phyloP scores from a whole-genome alignment of 2,888 invertebrate genomes.

The Ferrisia virgata region DNA sequence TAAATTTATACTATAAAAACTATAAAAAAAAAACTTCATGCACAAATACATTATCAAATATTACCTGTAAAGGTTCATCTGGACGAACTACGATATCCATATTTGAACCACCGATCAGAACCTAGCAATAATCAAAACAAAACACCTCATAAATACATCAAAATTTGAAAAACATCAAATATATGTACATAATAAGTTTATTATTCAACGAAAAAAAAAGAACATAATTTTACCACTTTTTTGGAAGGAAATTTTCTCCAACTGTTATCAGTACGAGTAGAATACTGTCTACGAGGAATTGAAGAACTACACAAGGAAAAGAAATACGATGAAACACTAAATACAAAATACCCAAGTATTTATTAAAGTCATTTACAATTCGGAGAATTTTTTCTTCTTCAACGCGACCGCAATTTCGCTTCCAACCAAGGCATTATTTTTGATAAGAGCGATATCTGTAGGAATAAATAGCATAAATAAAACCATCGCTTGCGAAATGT shows the following conservation, averaged over 20 bases:
- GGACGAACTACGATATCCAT: constrained; percentile 69
- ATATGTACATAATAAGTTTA: not conserved
- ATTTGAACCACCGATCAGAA: constrained; percentile 74
- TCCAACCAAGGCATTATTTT: constrained; percentile 86
- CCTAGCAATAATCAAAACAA: constrained; percentile 52
- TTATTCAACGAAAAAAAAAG: not conserved
- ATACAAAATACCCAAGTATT: not conserved
- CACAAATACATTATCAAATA: constrained; percentile 50
- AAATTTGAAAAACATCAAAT: not conserved
- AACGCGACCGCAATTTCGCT: constrained; percentile 72
- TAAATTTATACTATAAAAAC: not conserved
- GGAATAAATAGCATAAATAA: not conserved
- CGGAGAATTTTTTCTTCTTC: constrained; percentile 46
- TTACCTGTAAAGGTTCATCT: constrained; percentile 66
- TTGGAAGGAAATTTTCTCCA: not conserved
- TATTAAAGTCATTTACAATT: constrained; percentile 15
- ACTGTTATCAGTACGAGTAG: not conserved
- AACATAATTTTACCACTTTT: not conserved
- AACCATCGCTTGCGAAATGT: too few species aligned
- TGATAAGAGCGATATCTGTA: constrained; percentile 82
- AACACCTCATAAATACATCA: not conserved
- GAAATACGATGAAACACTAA: not conserved
- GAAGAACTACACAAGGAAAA: not conserved
- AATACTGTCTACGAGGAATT: not conserved
- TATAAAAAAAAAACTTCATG: not conserved